Conservation (phyloP, 1,140 invertebrate genomes). For the Augochlora pura region DNA sequence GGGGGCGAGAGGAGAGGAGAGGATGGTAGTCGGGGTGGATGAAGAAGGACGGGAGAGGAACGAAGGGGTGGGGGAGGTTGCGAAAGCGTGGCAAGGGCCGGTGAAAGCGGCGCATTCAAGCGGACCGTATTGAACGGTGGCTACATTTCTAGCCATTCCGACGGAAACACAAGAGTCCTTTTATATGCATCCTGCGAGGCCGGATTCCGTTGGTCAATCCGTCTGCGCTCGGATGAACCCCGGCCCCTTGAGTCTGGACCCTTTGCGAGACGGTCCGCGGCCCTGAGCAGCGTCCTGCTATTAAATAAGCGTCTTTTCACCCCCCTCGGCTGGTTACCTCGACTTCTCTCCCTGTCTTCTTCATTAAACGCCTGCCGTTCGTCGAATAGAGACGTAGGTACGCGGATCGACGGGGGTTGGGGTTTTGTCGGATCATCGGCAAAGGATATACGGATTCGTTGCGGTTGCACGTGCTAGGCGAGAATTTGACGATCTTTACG, state of each 20-base stretch:
- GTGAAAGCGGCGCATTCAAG: constrained; percentile 65
- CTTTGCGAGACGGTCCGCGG: constrained; percentile 1
- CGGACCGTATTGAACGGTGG: constrained; percentile 64
- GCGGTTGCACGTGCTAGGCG: not conserved
- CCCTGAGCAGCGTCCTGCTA: not conserved
- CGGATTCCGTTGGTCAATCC: constrained; percentile 55
- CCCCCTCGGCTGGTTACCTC: not conserved
- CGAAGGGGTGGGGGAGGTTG: constrained; percentile 42
- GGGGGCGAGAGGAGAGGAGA: not conserved
- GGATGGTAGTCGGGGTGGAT: not conserved
- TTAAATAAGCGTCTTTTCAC: constrained; percentile 20
- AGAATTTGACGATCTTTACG: not conserved
- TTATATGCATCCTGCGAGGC: constrained; percentile 52
- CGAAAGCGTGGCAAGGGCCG: constrained; percentile 53
- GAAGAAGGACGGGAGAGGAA: constrained; percentile 1
- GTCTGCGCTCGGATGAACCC: constrained; percentile 46
- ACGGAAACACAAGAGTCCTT: constrained; percentile 49
- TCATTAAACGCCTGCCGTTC: not conserved
- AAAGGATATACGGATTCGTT: not conserved
- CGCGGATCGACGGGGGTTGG: too few species aligned
- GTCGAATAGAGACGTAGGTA: not conserved
- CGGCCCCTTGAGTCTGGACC: constrained; percentile 35
- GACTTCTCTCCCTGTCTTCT: not conserved
- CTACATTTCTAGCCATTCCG: constrained; percentile 60
- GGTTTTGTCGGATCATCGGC: too few species aligned